Evolutionary conservation across 2,888 invertebrate species (phyloP), one percentile per base, ranked within the genome.

Genomic region (Eilema griseolum): DNA sequence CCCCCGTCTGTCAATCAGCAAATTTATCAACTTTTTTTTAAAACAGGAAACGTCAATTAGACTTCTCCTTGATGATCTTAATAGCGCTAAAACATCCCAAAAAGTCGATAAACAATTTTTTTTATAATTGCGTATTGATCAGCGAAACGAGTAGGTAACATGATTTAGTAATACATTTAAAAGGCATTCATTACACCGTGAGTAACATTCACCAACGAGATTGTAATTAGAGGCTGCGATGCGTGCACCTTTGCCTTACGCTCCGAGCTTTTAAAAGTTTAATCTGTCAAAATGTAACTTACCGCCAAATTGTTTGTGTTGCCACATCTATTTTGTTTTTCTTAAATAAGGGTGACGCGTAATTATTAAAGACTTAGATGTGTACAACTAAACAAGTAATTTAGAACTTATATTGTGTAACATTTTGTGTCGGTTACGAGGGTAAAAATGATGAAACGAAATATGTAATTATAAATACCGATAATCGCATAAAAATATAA

Each of bases 221-320:
- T 75, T 82, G 71, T 83, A 83, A 83, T 83, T 84, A 78, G 56
- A 75, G 79, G 82, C 76, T 77, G 76, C 64, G 61, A 67, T n/a
- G 52, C 70, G 46, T 52, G 66, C 70, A 67, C 64, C 73, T 70
- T 74, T 23, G 73, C 67, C 61, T 67, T 64, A 69, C 67, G 66
- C n/a, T 77, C 26, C 68, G 72, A 81, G 84, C 78, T 23, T 78
- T 59, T 76, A 76, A 83, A 83, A 84, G 75, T 82, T 77, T 70
- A 74, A 77, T 72, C 72, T 83, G 80, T 83, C 84, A 79, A 81
- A 80, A 76, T 46, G 37, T 69, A 69, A 70, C 63, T 79, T 73
- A 63, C 70, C 69, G 75, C 67, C 60, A 70, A 76, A 67, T 70
- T 70, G 33, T 71, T 20, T 66, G 64, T 66, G 74, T 77, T 79